Evolutionary conservation across 2,113 vertebrate species (phyloP).

Genomic region (Peromyscus maniculatus): DNA sequence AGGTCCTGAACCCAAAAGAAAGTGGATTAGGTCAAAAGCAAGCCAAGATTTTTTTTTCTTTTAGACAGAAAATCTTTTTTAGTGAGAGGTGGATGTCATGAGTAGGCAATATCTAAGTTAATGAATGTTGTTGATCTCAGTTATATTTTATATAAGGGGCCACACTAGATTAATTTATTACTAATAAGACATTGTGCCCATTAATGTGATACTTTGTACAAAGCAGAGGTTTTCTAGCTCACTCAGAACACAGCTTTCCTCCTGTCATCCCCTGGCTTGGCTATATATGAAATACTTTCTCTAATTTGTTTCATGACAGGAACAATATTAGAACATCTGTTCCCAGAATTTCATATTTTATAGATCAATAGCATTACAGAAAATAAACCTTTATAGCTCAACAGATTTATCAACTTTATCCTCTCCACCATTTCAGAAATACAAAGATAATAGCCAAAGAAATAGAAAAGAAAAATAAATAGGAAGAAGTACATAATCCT

Average conservation of each 20-base stretch:
- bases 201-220: not conserved
- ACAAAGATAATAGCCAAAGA: slow-evolving; percentile 45
- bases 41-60: slow-evolving; percentile 10
- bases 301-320: not conserved
- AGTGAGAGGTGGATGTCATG: not conserved
- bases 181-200: not conserved
- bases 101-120: slow-evolving; percentile 7
- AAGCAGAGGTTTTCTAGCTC: not conserved
- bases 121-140: slow-evolving; percentile 1
- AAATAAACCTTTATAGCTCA: slow-evolving; percentile 33
- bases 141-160: not conserved
- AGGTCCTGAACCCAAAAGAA: slow-evolving; percentile 43
- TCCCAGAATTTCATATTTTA: slow-evolving; percentile 28
- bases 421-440: slow-evolving; percentile 41
- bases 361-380: slow-evolving; percentile 37
- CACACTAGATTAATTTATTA: slow-evolving; percentile 34
- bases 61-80: slow-evolving; percentile 41
- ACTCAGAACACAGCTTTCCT: not conserved
- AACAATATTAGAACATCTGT: not conserved
- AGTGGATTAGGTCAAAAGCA: slow-evolving; percentile 58
- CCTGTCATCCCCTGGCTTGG: not conserved
- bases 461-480: not conserved
- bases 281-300: not conserved
- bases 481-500: not conserved
- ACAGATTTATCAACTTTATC: not conserved